Evolutionary conservation across 2,888 invertebrate genomes (phyloP), one percentile per base, ranked within the genome.

Genomic region (Conomelus anceps): DNA sequence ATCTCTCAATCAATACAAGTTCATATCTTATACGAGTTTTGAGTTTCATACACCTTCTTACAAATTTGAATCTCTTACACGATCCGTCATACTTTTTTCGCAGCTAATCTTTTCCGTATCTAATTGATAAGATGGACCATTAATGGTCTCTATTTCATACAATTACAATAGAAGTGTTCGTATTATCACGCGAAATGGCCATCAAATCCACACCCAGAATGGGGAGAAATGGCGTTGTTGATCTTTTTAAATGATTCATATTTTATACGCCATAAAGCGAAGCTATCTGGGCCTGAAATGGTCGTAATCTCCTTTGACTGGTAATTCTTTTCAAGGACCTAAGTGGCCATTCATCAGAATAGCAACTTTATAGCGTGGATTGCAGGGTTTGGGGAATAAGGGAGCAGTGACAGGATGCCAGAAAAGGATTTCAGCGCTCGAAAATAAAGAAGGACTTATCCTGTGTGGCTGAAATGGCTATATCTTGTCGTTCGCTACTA

Each of bases 221-320:
- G n/a, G n/a, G n/a, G n/a, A 63, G 63, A 63, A 63, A 63, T 63
- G 63, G 63, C 22, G 87, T 26, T 22, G 87, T 22, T 26, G 29
- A 22, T 86, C 24, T 29, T 87, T 22, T 29, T 87, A n/a, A n/a
- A 87, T 29, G 87, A 34, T 87, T 87, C 29, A 87, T 87, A 87
- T 87, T 87, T 87, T 22, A 87, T 26, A 34, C 87, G 26, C 87
- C 22, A 23, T 41, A 87, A 26, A 13, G n/a, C 29, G 87, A n/a
- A 22, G 23, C 26, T 29, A 34, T 29, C 87, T 22, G 22, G 29
- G 34, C 87, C 87, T 87, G 29, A 87, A 87, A 29, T 63, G 63
- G 63, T 63, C 63, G 63, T 63, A 63, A 63, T 63, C 63, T 63
- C 63, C 63, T 63, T 63, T 63, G 63, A 63, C 63, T 63, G 63